phyloP scores from a whole-genome alignment of 2,113 vertebrate species.

The Drymodes brunneopygia region DNA sequence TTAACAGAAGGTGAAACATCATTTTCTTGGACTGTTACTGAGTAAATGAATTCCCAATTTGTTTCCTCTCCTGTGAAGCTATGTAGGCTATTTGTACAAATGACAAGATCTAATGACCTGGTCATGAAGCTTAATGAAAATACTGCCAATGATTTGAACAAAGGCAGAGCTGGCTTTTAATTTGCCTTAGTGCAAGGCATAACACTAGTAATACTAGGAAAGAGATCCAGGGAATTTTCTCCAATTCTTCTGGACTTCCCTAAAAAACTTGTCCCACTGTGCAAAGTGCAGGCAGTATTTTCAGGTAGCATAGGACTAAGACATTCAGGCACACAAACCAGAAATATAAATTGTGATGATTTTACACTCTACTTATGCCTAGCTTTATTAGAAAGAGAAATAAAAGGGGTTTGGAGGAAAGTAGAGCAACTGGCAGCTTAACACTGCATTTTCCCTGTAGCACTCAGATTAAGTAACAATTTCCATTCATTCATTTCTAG shows the following conservation, averaged over 20 bases:
- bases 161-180: not conserved
- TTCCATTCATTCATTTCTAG: not conserved
- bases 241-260: not conserved
- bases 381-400: not conserved
- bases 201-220: not conserved
- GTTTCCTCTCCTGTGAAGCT: not conserved
- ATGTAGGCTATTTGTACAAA: not conserved
- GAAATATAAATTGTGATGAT: not conserved
- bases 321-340: not conserved
- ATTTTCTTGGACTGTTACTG: not conserved
- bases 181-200: not conserved
- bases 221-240: not conserved
- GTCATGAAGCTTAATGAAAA: not conserved
- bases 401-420: not conserved
- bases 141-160: not conserved
- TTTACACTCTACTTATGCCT: not conserved
- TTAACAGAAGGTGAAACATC: not conserved
- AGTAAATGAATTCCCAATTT: not conserved
- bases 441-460: not conserved
- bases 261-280: not conserved
- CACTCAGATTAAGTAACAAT: not conserved
- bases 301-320: not conserved
- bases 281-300: not conserved
- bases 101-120: not conserved
- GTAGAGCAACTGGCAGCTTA: not conserved